phyloP scores from a whole-genome alignment of 2,113 vertebrate genomes.

The Cebidichthys violaceus region DNA sequence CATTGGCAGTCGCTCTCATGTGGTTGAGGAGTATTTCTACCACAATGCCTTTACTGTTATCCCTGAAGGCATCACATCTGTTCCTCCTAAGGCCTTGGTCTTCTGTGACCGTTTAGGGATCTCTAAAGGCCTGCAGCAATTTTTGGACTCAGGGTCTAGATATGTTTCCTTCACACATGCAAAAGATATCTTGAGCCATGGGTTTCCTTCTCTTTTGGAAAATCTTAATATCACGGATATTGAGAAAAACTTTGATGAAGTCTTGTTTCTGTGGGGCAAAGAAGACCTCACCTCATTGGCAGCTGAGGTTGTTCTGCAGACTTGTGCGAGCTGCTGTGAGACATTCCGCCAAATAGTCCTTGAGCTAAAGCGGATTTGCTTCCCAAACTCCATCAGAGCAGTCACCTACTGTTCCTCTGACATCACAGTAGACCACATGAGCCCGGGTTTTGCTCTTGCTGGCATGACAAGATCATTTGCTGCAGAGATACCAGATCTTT shows the following conservation, averaged over 20 bases:
- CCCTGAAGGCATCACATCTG: conserved; percentile 20
- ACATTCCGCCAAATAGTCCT: conserved; percentile 84
- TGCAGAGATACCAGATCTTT: conserved; percentile 83
- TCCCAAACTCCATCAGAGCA: conserved; percentile 77
- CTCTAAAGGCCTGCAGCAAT: conserved; percentile 76
- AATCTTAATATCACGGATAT: conserved; percentile 70
- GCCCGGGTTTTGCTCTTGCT: conserved; percentile 84
- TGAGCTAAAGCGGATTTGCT: conserved; percentile 77
- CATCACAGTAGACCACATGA: conserved; percentile 82
- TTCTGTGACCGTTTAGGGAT: conserved; percentile 86
- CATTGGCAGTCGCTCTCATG: conserved; percentile 69
- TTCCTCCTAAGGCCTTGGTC: conserved; percentile 79
- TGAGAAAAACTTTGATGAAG: conserved; percentile 79
- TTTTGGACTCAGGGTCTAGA: conserved; percentile 80
- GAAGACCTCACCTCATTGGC: conserved; percentile 75
- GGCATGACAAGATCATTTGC: conserved; percentile 87
- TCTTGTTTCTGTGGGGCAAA: conserved; percentile 89
- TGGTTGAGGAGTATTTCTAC: conserved; percentile 85
- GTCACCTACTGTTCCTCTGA: conserved; percentile 86
- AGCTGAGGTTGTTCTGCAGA: conserved; percentile 75
- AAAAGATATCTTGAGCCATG: conserved; percentile 58
- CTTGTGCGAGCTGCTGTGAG: conserved; percentile 84
- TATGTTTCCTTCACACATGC: conserved; percentile 77
- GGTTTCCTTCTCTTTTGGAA: conserved; percentile 57
- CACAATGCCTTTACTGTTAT: conserved; percentile 82